phyloP scores from a whole-genome alignment of 2,888 invertebrate species.

The Pseudococcus viburni region DNA sequence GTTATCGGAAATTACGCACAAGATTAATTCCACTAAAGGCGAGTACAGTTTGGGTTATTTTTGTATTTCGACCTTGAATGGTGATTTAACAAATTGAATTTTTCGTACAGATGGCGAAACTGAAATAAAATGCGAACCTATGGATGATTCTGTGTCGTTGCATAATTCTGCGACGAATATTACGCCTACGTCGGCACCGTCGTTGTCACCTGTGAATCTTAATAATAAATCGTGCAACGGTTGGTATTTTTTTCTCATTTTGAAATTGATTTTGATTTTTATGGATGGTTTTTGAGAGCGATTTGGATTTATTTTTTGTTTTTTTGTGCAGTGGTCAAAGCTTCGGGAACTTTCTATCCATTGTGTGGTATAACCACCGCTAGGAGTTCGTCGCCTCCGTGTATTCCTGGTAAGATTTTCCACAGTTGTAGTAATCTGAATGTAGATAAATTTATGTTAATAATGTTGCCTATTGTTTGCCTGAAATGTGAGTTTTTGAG shows the following conservation, averaged over 20 bases:
- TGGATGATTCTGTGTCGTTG: background rate
- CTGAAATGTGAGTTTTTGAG: background rate
- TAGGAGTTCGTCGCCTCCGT: constrained; percentile 69
- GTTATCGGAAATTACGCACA: constrained; percentile 59
- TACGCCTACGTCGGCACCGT: constrained; percentile 28
- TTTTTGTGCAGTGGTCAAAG: constrained; percentile 82
- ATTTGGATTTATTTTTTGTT: background rate
- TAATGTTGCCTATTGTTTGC: constrained; percentile 15
- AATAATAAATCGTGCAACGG: constrained; percentile 58
- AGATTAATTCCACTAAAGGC: constrained; percentile 42
- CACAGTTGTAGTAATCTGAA: background rate
- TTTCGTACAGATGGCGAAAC: background rate
- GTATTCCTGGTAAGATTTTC: constrained; percentile 30
- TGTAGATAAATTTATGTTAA: background rate
- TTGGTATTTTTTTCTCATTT: constrained; percentile 4
- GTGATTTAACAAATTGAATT: constrained; percentile 50
- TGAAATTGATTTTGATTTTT: constrained; percentile 14
- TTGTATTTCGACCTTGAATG: constrained; percentile 14
- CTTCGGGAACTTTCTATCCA: constrained; percentile 92
- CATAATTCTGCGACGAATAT: constrained; percentile 29
- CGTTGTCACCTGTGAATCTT: constrained; percentile 43
- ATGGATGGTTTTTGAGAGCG: constrained; percentile 50
- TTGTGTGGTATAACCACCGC: constrained; percentile 77
- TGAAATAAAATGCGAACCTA: constrained; percentile 56
- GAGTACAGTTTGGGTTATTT: background rate